phyloP scores from a whole-genome alignment of 2,113 vertebrate genomes.

The Acanthochromis polyacanthus region DNA sequence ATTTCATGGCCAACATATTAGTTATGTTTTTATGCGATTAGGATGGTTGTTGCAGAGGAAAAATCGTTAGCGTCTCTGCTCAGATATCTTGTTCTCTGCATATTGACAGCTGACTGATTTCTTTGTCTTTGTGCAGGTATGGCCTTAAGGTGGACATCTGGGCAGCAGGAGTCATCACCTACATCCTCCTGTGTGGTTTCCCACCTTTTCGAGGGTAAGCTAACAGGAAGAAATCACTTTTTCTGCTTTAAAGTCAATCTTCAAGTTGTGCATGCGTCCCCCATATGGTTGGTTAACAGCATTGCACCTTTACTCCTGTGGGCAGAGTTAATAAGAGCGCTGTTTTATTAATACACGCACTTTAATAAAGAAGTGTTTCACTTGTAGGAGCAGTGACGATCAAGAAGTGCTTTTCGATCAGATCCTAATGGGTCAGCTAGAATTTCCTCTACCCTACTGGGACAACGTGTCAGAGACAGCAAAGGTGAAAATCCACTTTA shows the following conservation, averaged over 20 bases:
- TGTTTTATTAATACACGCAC: neutral
- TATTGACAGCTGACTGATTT: neutral
- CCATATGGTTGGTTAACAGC: conserved; percentile 30
- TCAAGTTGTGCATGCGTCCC: neutral
- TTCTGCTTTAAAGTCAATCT: neutral
- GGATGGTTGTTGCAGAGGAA: neutral
- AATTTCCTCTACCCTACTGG: conserved; percentile 98
- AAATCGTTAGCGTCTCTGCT: no score
- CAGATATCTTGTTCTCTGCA: neutral
- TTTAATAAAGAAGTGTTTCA: neutral
- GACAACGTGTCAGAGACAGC: conserved; percentile 97
- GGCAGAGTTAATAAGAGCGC: neutral
- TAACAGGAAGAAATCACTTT: neutral
- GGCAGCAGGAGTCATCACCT: conserved; percentile 98
- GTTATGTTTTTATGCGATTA: neutral
- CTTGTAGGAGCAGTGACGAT: conserved; percentile 92
- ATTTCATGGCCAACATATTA: neutral
- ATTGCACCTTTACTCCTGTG: neutral
- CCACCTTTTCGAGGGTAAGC: conserved; percentile 96
- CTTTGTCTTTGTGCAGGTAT: conserved; percentile 85
- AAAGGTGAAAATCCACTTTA: conserved; percentile 82
- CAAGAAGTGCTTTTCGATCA: conserved; percentile 99
- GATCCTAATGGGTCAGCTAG: conserved; percentile 96
- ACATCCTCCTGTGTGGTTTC: conserved; percentile 97
- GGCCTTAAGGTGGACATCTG: conserved; percentile 99